These are phyloP conservation scores for Poeciliopsis turneri DNA, from an alignment of 2,797 vertebrate species.

Conservation along the genomic window DNA sequence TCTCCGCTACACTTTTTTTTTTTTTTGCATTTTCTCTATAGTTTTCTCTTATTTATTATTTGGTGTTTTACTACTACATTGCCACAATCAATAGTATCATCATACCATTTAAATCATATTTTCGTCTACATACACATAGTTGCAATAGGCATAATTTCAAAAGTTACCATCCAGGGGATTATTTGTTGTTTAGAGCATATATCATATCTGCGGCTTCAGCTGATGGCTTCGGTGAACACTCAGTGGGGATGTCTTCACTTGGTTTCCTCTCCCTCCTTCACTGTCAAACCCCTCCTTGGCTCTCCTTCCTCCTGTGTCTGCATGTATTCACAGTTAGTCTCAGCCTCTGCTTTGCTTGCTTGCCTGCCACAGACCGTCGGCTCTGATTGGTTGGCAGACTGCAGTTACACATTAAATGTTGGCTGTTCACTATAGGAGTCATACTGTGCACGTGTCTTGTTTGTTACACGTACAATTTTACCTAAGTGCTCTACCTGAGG, in stretches of 20 bases:
- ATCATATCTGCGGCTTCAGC: conserved; percentile 40
- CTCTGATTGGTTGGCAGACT: conserved; percentile 60
- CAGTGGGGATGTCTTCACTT: conserved; percentile 23
- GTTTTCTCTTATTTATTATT: neutral
- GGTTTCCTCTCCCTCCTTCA: conserved; percentile 23
- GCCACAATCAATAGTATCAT: neutral
- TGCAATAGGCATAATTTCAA: conserved; percentile 27
- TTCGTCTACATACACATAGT: conserved; percentile 10
- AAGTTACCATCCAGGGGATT: conserved; percentile 16
- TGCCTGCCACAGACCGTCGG: conserved; percentile 65
- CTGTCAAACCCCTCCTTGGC: conserved; percentile 19
- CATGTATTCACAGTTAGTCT: conserved; percentile 56
- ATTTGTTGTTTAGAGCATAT: conserved; percentile 13
- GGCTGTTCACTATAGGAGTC: conserved; percentile 45
- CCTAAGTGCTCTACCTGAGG: neutral
- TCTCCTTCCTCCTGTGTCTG: conserved; percentile 46
- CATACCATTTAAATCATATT: neutral
- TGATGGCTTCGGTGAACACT: conserved; percentile 39
- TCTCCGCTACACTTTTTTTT: neutral
- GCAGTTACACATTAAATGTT: conserved; percentile 52
- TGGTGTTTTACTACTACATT: neutral
- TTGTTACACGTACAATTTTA: conserved; percentile 14
- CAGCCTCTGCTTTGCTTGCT: conserved; percentile 53
- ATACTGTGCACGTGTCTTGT: conserved; percentile 24
- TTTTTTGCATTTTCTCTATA: conserved; percentile 5